These are phyloP conservation scores for Platynereis dumerilii DNA, from an alignment of 2,888 invertebrate species.

Conservation along the genomic window DNA sequence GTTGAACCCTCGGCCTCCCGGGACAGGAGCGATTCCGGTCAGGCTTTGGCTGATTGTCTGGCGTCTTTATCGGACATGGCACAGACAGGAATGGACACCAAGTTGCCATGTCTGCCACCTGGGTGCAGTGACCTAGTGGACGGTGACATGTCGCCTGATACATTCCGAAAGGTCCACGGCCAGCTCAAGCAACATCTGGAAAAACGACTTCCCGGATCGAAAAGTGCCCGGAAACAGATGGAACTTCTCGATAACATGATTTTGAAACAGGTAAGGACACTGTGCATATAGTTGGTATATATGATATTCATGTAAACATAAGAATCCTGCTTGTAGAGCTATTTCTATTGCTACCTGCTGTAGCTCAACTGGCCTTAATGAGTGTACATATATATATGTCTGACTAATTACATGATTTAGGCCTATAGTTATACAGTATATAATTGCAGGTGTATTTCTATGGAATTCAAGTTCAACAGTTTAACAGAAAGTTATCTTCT, in stretches of 20 bases:
- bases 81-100: constrained; percentile 19
- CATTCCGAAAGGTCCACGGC: not conserved
- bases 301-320: too few species aligned
- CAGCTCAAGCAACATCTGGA: constrained; percentile 1
- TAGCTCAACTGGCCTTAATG: too few species aligned
- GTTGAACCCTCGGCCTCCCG: not conserved
- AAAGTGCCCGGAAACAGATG: constrained; percentile 17
- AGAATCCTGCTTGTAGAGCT: too few species aligned
- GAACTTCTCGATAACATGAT: constrained; percentile 19
- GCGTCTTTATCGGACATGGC: constrained; percentile 28
- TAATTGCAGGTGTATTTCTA: too few species aligned
- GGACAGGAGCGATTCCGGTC: constrained; percentile 8
- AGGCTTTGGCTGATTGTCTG: constrained; percentile 24
- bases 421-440: too few species aligned
- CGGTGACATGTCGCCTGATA: constrained; percentile 6
- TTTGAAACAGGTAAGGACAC: constrained; percentile 5
- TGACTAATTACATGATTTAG: too few species aligned
- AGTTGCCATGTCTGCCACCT: constrained; percentile 5
- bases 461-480: too few species aligned
- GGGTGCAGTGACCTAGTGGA: not conserved
- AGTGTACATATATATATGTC: too few species aligned
- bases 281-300: too few species aligned
- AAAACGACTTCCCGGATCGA: not conserved
- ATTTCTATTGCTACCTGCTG: too few species aligned
- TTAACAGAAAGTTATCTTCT: too few species aligned